Evolutionary conservation across 2,888 invertebrate genomes (phyloP).

Genomic region (Sclerodermus sp.): DNA sequence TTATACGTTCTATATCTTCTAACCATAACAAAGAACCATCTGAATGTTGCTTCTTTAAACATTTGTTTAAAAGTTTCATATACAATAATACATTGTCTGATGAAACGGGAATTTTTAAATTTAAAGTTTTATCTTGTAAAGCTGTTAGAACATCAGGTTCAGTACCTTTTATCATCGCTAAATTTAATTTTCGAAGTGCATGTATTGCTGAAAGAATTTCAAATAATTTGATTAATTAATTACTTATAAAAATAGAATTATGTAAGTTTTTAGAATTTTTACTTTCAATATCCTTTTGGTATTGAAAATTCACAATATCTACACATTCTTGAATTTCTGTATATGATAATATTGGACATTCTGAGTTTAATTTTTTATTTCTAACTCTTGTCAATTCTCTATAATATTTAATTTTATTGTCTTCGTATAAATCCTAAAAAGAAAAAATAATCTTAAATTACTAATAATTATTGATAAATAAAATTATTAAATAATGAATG

Average conservation of each 20-base stretch:
- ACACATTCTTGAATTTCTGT: constrained; percentile 70
- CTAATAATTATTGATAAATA: constrained; percentile 9
- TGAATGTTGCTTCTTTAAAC: constrained; percentile 56
- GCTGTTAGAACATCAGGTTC: constrained; percentile 58
- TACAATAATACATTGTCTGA: constrained; percentile 62
- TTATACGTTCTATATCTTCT: constrained; percentile 62
- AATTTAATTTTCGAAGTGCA: constrained; percentile 64
- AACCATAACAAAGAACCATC: constrained; percentile 65
- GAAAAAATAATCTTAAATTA: constrained; percentile 24
- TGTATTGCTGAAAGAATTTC: constrained; percentile 51
- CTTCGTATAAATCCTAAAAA: constrained; percentile 60
- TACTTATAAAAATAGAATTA: constrained; percentile 1
- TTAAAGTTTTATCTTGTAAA: constrained; percentile 60
- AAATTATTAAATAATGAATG: neutral
- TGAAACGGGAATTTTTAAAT: constrained; percentile 56
- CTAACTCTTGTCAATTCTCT: constrained; percentile 59
- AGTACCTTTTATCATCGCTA: constrained; percentile 63
- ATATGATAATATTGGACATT: constrained; percentile 66
- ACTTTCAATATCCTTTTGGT: constrained; percentile 62
- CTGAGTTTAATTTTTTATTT: constrained; percentile 60
- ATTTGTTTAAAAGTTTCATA: constrained; percentile 61
- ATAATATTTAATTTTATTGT: constrained; percentile 63
- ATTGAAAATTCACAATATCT: constrained; percentile 66
- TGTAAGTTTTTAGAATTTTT: constrained; percentile 9
- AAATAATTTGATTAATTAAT: neutral